These are phyloP conservation scores for Metellina segmentata DNA, from an alignment of 2,888 invertebrate species.

Conservation along the genomic window DNA sequence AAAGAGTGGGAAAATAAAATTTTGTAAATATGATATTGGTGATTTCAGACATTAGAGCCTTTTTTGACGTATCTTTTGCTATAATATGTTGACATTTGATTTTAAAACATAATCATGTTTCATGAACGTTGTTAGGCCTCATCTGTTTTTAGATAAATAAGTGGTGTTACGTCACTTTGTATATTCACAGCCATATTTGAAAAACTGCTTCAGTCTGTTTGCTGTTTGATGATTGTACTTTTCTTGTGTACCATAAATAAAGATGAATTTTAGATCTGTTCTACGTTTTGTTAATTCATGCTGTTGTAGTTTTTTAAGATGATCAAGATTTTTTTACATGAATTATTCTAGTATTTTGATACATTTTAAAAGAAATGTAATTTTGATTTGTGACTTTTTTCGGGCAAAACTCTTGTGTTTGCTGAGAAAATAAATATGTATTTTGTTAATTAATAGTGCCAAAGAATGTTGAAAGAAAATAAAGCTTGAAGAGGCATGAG, in stretches of 20 bases:
- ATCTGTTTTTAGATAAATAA: slow-evolving; percentile 69
- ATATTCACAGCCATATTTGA: slow-evolving; percentile 58
- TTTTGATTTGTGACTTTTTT: no score
- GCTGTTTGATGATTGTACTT: slow-evolving; percentile 58
- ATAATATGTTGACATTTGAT: slow-evolving; percentile 48
- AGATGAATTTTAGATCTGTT: slow-evolving; percentile 69
- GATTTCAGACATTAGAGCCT: slow-evolving; percentile 24
- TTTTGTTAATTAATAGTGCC: no score
- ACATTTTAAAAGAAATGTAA: no score
- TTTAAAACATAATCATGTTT: slow-evolving; percentile 63
- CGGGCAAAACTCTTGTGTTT: no score
- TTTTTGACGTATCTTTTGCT: slow-evolving; percentile 31
- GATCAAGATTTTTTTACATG: neutral
- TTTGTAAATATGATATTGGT: slow-evolving; percentile 49
- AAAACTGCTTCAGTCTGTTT: slow-evolving; percentile 46
- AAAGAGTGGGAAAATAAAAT: slow-evolving; percentile 30
- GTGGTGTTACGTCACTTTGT: slow-evolving; percentile 65
- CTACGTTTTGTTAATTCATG: neutral
- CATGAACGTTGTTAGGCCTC: slow-evolving; percentile 52
- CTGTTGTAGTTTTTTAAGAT: neutral
- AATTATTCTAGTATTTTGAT: neutral
- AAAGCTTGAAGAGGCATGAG: no score
- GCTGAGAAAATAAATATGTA: no score
- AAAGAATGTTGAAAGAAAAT: no score
- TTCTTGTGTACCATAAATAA: slow-evolving; percentile 67